A percentile compares a stretch with the other conserved stretches of the same genome.
Evolutionary conservation across 2,888 invertebrate genomes (phyloP).

Genomic region (Dryomyza anilis): DNA sequence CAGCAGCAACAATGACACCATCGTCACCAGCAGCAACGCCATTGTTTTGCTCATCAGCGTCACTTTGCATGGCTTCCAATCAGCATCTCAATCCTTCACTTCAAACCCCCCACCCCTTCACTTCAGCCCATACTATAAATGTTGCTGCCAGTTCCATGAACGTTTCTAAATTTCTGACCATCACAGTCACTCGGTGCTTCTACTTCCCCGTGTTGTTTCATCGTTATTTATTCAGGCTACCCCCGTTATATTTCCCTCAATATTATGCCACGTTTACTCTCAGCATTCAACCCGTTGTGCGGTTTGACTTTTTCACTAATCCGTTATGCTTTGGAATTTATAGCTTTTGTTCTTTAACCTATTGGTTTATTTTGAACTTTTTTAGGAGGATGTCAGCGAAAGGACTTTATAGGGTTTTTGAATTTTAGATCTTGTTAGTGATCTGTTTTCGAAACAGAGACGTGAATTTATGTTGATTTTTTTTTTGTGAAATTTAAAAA

Average conservation of each 20-base stretch:
- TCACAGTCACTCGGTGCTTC: constrained; percentile 16
- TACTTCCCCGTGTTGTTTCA: constrained; percentile 5
- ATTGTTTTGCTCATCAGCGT: constrained; percentile 13
- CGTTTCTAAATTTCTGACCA: constrained; percentile 17
- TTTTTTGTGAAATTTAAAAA: too few species aligned
- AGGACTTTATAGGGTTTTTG: too few species aligned
- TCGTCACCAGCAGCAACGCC: constrained; percentile 16
- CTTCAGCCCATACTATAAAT: not conserved
- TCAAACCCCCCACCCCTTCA: not conserved
- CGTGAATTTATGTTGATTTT: too few species aligned
- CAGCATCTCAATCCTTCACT: not conserved
- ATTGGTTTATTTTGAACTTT: constrained; percentile 18
- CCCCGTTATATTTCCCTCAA: not conserved
- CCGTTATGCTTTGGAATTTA: constrained; percentile 43
- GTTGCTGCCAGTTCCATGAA: constrained; percentile 11
- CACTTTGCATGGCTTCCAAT: constrained; percentile 15
- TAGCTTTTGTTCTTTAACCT: constrained; percentile 37
- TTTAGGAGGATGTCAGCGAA: too few species aligned
- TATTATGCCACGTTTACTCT: constrained; percentile 11
- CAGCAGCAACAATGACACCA: constrained; percentile 16
- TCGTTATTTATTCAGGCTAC: not conserved
- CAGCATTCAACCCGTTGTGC: constrained; percentile 18
- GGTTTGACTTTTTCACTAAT: constrained; percentile 43
- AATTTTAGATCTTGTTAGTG: too few species aligned
- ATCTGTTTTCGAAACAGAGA: too few species aligned